phyloP scores from a whole-genome alignment of 2,797 vertebrate species.

The Rhincodon typus region DNA sequence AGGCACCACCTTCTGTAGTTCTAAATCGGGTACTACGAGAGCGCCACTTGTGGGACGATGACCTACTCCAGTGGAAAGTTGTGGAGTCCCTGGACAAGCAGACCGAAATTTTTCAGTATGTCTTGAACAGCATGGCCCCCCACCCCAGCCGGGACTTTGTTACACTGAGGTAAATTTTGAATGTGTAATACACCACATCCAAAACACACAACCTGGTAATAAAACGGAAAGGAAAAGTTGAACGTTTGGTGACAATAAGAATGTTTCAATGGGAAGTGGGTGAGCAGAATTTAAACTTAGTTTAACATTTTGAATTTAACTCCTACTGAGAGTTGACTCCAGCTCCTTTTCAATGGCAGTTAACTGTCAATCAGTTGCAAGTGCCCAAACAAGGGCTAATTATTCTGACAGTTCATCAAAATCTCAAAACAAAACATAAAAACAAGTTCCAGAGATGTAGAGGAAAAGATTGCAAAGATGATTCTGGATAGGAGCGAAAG shows the following conservation, averaged over 20 bases:
- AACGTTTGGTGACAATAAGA: background rate
- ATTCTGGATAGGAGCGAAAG: too few species aligned
- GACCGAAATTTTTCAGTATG: constrained; percentile 89
- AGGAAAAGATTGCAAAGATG: too few species aligned
- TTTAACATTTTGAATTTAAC: background rate
- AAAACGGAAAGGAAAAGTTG: background rate
- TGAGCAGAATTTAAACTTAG: background rate
- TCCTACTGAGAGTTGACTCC: too few species aligned
- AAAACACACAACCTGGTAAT: background rate
- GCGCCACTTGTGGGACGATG: constrained; percentile 93
- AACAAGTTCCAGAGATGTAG: too few species aligned
- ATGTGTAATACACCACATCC: background rate
- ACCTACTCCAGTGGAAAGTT: constrained; percentile 91
- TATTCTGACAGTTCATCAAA: too few species aligned
- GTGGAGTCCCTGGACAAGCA: constrained; percentile 83
- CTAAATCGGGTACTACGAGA: constrained; percentile 88
- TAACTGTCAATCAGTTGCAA: background rate
- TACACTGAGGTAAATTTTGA: constrained; percentile 73
- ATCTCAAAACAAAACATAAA: background rate
- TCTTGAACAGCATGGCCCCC: constrained; percentile 87
- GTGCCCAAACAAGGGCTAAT: background rate
- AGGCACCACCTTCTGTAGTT: constrained; percentile 86
- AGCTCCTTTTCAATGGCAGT: too few species aligned
- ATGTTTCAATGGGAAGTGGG: background rate
- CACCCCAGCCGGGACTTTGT: constrained; percentile 88